Base-by-base conservation (phyloP, 2,888 invertebrate genomes). In the Bruchidius siliquastri region DNA sequence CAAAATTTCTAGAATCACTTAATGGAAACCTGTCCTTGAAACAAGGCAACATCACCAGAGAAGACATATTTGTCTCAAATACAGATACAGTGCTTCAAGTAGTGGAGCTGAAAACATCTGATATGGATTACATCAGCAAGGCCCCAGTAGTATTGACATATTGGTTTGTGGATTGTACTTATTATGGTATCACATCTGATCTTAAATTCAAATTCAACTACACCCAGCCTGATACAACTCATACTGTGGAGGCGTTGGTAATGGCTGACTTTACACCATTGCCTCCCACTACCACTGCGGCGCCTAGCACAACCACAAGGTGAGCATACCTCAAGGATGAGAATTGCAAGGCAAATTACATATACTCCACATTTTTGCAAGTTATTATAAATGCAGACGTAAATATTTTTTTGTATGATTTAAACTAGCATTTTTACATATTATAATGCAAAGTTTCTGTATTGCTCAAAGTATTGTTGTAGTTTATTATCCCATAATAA, bases 131-230 rank as follows among this genome's bases (percentile, higher is more conserved):
- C 83, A 84, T 95, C 22, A 83, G 82, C 26, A 86, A 88, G 73
- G 89, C 91, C 1, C 89, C 90, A 3, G 86, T 84, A 10, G 86
- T 93, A 20, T 84, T 89, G 26, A 92, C 93, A 0, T 93, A 91
- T 84, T 95, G 95, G 95, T 95, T 94, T 82, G 88, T 94, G 75
- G 93, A 95, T 84, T 95, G 95, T 82, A 86, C 88, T 72, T 92
- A 91, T 81, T 88, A 91, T 72, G 94, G 92, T 67, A 87, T 90
- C 76, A 90, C 92, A 0, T 87, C 88, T 72, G 90, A 91, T 81
- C 90, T 91, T 69, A 86, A 88, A 13, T 90, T 93, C 76, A 85
- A 87, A 72, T 90, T 90, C 80, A 92, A 91, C 75, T 95, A 93
- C 82, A 87, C 88, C 0, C 88, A 89, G 80, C 87, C 90, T 3